Evolutionary conservation across 2,113 vertebrate genomes (phyloP).

Genomic region (Archilochus colubris): DNA sequence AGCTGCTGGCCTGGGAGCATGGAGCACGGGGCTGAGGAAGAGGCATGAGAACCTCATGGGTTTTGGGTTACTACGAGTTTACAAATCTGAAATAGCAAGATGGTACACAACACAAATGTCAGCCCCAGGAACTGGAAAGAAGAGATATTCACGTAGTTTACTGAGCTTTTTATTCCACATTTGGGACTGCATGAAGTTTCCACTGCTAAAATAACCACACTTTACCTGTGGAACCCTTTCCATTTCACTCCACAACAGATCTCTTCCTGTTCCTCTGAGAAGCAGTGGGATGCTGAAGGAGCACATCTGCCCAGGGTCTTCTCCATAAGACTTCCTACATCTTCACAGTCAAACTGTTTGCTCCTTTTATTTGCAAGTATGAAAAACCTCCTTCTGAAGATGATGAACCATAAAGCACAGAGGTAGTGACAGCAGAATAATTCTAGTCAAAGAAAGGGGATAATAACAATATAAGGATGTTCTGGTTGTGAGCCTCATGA

Average conservation of each 20-base stretch:
- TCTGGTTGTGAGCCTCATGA: background rate
- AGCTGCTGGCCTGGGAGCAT: accelerated
- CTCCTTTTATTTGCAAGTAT: background rate
- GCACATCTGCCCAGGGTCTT: background rate
- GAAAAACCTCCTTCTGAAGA: background rate
- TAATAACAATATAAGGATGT: background rate
- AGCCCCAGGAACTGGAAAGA: background rate
- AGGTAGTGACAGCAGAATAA: background rate
- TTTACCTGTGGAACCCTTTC: background rate
- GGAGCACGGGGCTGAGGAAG: background rate
- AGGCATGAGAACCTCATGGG: background rate
- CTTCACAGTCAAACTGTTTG: background rate
- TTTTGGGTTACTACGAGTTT: background rate
- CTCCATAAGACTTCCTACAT: background rate
- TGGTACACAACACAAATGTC: background rate
- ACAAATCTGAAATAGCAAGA: background rate
- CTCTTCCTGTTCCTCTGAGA: background rate
- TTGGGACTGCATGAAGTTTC: background rate
- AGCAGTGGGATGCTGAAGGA: background rate
- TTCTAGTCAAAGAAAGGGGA: background rate
- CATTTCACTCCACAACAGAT: background rate
- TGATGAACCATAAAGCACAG: background rate
- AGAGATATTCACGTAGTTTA: background rate
- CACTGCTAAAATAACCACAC: background rate
- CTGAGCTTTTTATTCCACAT: background rate